Percentiles rank a stretch among this genome's conserved stretches.
These are phyloP conservation scores for Eilema griseolum DNA, from an alignment of 2,888 invertebrate genomes.

Conservation along the genomic window DNA sequence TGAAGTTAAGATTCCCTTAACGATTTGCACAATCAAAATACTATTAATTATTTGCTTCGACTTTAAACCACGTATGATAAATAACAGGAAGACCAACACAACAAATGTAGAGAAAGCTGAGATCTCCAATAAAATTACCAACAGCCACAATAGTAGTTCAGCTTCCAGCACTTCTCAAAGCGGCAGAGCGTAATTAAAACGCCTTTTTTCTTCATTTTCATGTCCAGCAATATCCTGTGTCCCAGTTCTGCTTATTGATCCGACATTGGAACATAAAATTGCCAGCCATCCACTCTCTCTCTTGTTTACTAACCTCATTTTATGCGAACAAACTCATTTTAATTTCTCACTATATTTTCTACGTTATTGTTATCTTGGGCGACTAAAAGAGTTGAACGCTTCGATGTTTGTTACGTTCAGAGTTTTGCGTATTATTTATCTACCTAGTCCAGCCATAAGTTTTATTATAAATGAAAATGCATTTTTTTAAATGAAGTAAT, in stretches of 20 bases:
- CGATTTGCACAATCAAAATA: neutral
- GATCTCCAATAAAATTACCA: conserved; percentile 35
- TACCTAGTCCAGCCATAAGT: too few relatives aligned
- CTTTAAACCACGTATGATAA: neutral
- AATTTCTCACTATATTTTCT: conserved; percentile 71
- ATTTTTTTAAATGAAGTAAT: too few relatives aligned
- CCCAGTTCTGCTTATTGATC: conserved; percentile 72
- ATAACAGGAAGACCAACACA: conserved; percentile 10
- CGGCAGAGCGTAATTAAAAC: conserved; percentile 71
- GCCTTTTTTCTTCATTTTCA: conserved; percentile 63
- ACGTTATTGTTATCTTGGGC: conserved; percentile 69
- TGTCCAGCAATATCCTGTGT: conserved; percentile 76
- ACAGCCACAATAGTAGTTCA: conserved; percentile 44
- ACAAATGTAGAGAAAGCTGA: conserved; percentile 16
- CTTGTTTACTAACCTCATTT: conserved; percentile 73
- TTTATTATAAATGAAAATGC: too few relatives aligned
- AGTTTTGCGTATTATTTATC: too few relatives aligned
- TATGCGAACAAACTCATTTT: conserved; percentile 64
- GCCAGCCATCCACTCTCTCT: conserved; percentile 40
- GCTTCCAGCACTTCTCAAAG: conserved; percentile 53
- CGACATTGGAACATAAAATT: conserved; percentile 72
- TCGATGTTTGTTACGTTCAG: too few relatives aligned
- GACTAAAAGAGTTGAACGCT: conserved; percentile 61
- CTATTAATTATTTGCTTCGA: neutral
- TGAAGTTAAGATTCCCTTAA: too few relatives aligned